Percentiles rank a stretch among this genome's conserved stretches.
These are phyloP conservation scores for Subanguina moxae DNA, from an alignment of 1,140 invertebrate genomes.

Conservation along the genomic window DNA sequence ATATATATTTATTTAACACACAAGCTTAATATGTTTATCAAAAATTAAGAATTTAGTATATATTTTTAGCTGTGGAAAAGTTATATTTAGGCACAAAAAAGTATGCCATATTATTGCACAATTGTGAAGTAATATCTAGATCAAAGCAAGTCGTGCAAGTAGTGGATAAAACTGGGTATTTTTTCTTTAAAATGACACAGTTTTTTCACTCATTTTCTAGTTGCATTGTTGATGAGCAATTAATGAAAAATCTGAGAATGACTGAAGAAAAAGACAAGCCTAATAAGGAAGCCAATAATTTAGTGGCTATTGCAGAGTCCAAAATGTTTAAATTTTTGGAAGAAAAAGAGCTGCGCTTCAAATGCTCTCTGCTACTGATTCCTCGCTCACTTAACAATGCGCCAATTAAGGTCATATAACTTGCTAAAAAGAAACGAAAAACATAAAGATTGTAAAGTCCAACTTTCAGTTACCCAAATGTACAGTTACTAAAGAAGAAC, in stretches of 20 bases:
- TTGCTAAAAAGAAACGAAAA: not conserved
- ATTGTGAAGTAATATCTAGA: constrained; percentile 16
- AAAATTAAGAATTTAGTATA: not conserved
- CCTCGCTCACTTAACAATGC: not conserved
- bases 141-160: constrained; percentile 1
- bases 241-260: not conserved
- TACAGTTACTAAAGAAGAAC: constrained; percentile 5
- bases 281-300: not conserved
- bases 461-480: constrained; percentile 13
- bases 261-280: not conserved
- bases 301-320: not conserved
- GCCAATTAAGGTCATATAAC: not conserved
- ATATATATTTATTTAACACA: too few relatives aligned
- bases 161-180: constrained; percentile 14
- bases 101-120: constrained; percentile 8
- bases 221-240: not conserved
- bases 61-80: not conserved
- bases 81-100: constrained; percentile 7
- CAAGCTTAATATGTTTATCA: too few relatives aligned
- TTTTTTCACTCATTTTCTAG: too few relatives aligned
- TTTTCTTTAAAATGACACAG: too few relatives aligned
- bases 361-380: not conserved
- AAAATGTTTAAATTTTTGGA: constrained; percentile 7
- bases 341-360: constrained; percentile 5
- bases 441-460: not conserved